Base-by-base conservation (phyloP, 2,888 invertebrate genomes). In the Synergus japonicus region DNA sequence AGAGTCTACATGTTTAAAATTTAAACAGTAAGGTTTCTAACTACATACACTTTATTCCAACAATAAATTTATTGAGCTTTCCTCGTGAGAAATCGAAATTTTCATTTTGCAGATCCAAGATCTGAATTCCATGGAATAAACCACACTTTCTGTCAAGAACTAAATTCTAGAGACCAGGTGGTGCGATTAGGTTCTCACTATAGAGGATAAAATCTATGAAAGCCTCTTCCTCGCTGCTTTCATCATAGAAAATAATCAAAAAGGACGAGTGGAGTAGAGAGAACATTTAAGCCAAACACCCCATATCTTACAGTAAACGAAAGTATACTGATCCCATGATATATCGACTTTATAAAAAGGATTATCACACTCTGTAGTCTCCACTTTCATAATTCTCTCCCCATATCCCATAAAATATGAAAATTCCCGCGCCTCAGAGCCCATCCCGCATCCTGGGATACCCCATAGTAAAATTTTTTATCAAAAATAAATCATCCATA, bases 271-370 rank as follows among this genome's bases (percentile, higher is more conserved):
- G 15, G 2, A 63, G 29, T 13, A 29, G 29, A 67, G 13, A 29
- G 37, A 73, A 37, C n/a, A 67, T 67, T 67, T 67, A 13, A 67
- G 13, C 46, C 67, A 73, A 73, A 73, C 69, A 73, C 49, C 69
- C 46, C 49, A 73, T 73, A 73, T 73, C 54, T 73, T 73, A 49
- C n/a, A 49, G 49, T 73, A 49, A 73, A 54, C 54, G 54, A 73
- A 73, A 73, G n/a, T 73, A 37, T 37, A 73, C 73, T 54, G n/a
- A 73, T 37, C 41, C 41, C 37, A 49, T 73, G 73, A 73, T 73
- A 73, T 73, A 73, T 18, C n/a, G 73, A 37, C n/a, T 73, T 54
- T 54, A 37, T 73, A 73, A 54, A 49, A 73, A 73, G 49, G 73
- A 73, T 73, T 54, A 73, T 73, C 73, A 73, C 73, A 54, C 54